Evolutionary conservation across 1,140 invertebrate species (phyloP), one percentile per base, ranked within the genome.

Genomic region (Cataglyphis hispanica): DNA sequence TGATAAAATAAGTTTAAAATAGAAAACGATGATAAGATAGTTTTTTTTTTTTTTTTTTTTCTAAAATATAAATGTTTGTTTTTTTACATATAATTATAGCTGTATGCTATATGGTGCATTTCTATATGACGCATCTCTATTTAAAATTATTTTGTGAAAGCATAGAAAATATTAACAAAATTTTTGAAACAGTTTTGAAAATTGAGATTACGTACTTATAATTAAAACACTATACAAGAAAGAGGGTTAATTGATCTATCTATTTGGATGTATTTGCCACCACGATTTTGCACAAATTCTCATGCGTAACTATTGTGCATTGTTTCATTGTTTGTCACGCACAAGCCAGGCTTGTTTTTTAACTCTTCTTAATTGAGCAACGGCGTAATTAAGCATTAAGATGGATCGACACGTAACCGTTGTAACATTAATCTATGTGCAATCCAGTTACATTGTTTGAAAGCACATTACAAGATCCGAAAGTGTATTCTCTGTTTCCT

Each of bases 321-420:
- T 70, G 77, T 70, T 80, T 70, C 43, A 53, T 80, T 70, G 77
- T 70, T 80, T 70, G 22, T 63, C 43, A 22, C 40, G 22, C 37
- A 66, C 11, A 22, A 66, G 76, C 1, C n/a, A 10, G 16, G 6
- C 4, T 80, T 10, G 22, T 8, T 66, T 34, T 69, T 70, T 69
- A 56, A 58, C 31, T 69, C 16, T 80, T 53, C n/a, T 40, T 80
- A 80, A 80, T 53, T 58, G 40, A 58, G n/a, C 50, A 69, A 37
- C 7, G 34, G n/a, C 56, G n/a, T 56, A 70, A 80, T 69, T 67
- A 67, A 53, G 27, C 31, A 67, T 80, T 53, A 80, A 80, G 34
- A 64, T 64, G 58, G 25, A 78, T 78, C 40, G 60, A 78, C 60
- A 64, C 60, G 37, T 34, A 34, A 27, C 2, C 27, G 25, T 64